Evolutionary conservation across 2,797 vertebrate species (phyloP).

Genomic region (Platalea minor): DNA sequence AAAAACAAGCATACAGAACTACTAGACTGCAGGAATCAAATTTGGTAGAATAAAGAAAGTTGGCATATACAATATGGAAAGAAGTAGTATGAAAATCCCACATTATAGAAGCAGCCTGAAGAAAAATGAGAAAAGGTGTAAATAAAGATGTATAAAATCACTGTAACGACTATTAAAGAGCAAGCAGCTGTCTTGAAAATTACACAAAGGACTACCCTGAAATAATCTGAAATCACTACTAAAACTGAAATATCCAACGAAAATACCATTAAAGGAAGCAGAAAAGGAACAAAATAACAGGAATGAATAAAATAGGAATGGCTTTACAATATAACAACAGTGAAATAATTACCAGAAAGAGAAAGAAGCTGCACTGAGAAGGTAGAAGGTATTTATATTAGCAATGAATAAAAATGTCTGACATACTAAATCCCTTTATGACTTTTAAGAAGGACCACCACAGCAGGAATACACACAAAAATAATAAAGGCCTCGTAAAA

Average conservation of each 20-base stretch:
- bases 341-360: conserved; percentile 18
- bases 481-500: neutral
- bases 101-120: neutral
- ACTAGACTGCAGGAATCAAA: neutral
- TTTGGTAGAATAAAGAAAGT: neutral
- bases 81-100: neutral
- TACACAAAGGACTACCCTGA: neutral
- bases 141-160: neutral
- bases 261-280: neutral
- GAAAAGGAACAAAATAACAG: neutral
- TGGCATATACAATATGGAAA: neutral
- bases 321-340: neutral
- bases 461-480: neutral
- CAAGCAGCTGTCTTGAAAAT: neutral
- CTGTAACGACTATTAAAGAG: neutral
- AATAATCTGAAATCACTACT: neutral
- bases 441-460: neutral
- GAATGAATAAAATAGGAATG: neutral
- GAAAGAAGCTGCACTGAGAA: neutral
- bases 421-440: neutral
- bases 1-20: neutral
- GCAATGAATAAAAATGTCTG: neutral
- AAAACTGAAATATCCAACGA: neutral
- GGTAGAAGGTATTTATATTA: neutral
- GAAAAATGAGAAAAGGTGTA: neutral